Base-by-base conservation (phyloP, 2,888 invertebrate genomes). In the Yponomeuta malinellus region DNA sequence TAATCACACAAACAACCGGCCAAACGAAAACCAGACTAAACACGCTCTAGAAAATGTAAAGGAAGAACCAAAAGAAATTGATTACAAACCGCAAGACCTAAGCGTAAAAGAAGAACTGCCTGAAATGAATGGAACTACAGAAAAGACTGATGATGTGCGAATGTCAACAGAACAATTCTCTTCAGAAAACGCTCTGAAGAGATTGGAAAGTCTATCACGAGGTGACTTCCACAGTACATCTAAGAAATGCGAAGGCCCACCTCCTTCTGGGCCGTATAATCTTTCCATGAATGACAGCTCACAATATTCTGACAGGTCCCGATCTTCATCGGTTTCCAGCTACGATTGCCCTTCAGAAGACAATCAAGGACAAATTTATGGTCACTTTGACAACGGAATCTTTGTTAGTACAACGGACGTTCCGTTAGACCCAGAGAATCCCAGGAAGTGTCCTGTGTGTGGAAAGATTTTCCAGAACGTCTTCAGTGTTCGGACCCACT, bases 401-500 rank as follows among this genome's bases (percentile, higher is more conserved):
- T 95, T 96, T 79, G 93, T 95, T 72, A 90, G 86, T 72, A 95
- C 95, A 12, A 94, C 95, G 78, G 97, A 98, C 79, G 96, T 98
- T 71, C 98, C 98, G 59, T 94, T 98, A 72, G 98, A 98, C 83
- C 96, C 96, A 81, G 98, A 98, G 76, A 98, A 98, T 85, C 98
- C 98, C 0, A 93, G 97, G 63, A 95, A 96, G 77, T 99, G 98
- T 87, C 95, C 97, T 3, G 97, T 97, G 52, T 99, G 99, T 85
- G 97, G 97, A 9, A 98, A 98, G 88, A 94, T 96, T 80, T 98
- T 98, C 87, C 97, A 97, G 86, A 98, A 98, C 82, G 96, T 97
- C 79, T 98, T 98, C 83, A 96, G 97, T 70, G 95, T 98, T 37
- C 98, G 98, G 88, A 97, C 97, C 1, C 99, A 99, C 85, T 98